Percentiles rank a stretch among this genome's conserved stretches.
phyloP scores from a whole-genome alignment of 1,140 invertebrate genomes.

The Macrocentrus cingulum region DNA sequence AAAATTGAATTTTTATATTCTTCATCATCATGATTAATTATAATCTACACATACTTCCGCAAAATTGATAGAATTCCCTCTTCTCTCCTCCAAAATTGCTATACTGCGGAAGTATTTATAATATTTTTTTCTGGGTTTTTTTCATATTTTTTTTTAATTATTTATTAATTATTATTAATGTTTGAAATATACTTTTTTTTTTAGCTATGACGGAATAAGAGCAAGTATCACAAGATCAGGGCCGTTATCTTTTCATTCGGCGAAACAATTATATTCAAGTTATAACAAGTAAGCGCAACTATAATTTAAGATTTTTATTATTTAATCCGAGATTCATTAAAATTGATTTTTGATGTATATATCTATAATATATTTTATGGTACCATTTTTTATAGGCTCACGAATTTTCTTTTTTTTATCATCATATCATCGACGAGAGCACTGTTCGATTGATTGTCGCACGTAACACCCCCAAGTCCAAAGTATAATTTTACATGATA shows the following conservation, averaged over 20 bases:
- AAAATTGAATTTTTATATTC: too few species aligned
- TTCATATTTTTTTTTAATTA: too few species aligned
- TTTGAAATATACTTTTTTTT: background rate
- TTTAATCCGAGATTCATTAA: background rate
- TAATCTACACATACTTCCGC: too few species aligned
- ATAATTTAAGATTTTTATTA: background rate
- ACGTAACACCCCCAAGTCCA: constrained; percentile 17
- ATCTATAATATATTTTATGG: too few species aligned
- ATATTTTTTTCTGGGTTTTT: too few species aligned
- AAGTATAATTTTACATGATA: constrained; percentile 1
- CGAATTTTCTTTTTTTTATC: constrained; percentile 3
- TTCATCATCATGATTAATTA: too few species aligned
- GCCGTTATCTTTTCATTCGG: background rate
- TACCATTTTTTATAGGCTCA: background rate
- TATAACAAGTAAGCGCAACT: too few species aligned
- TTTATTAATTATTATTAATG: background rate
- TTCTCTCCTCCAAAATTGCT: too few species aligned
- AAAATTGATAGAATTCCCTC: too few species aligned
- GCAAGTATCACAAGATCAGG: background rate
- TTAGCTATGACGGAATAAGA: background rate
- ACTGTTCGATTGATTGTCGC: constrained; percentile 33
- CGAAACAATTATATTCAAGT: background rate
- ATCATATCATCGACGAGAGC: constrained; percentile 22
- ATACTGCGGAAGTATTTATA: too few species aligned
- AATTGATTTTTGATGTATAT: too few species aligned